These are phyloP conservation scores for Pangasius larnaudii DNA, from an alignment of 2,797 vertebrate genomes.

Conservation along the genomic window DNA sequence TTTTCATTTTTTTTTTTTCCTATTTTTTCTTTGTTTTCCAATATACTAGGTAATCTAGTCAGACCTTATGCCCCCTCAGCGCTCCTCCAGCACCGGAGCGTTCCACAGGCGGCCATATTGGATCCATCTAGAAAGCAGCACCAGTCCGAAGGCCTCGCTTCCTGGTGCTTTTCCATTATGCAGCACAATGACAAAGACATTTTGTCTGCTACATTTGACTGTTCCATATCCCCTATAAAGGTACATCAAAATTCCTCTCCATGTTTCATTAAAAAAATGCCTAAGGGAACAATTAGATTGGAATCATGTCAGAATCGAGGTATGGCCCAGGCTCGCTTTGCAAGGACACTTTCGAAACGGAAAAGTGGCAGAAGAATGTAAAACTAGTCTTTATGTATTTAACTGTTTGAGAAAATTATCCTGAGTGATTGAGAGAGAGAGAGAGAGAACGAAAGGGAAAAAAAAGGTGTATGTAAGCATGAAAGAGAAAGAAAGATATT, in stretches of 20 bases:
- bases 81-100: slow-evolving; percentile 20
- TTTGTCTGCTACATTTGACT: slow-evolving; percentile 53
- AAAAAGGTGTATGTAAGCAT: slow-evolving; percentile 17
- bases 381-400: slow-evolving; percentile 55
- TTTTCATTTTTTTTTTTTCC: not conserved
- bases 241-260: not conserved
- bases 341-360: slow-evolving; percentile 53
- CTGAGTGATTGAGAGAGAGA: slow-evolving; percentile 33
- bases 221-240: slow-evolving; percentile 6
- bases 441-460: slow-evolving; percentile 24
- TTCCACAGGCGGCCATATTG: slow-evolving; percentile 33
- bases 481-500: slow-evolving; percentile 43
- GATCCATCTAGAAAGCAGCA: slow-evolving; percentile 31
- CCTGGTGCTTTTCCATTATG: slow-evolving; percentile 36
- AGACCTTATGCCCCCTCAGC: slow-evolving; percentile 9
- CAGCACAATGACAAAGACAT: slow-evolving; percentile 61
- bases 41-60: not conserved
- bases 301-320: slow-evolving; percentile 13
- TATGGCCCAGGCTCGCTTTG: slow-evolving; percentile 39
- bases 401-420: slow-evolving; percentile 50
- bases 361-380: slow-evolving; percentile 57
- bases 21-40: not conserved
- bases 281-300: slow-evolving; percentile 8
- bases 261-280: not conserved
- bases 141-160: slow-evolving; percentile 57